Percentiles rank a stretch among this genome's conserved stretches.
phyloP scores from a whole-genome alignment of 2,888 invertebrate genomes.

The Clepsis dumicolana region DNA sequence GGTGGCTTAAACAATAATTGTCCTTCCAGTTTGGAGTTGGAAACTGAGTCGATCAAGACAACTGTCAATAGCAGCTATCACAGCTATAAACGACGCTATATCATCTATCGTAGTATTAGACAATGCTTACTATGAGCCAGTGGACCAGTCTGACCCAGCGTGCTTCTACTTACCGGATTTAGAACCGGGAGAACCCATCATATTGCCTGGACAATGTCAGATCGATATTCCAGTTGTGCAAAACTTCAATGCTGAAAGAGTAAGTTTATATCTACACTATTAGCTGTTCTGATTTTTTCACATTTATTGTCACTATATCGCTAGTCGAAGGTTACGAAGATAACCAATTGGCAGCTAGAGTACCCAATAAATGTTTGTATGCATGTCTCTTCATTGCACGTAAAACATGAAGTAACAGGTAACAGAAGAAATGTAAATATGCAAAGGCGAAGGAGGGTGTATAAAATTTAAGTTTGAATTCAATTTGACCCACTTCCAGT shows the following conservation, averaged over 20 bases:
- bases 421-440: too few species aligned
- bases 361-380: too few species aligned
- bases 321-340: too few species aligned
- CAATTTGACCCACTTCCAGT: too few species aligned
- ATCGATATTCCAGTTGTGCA: constrained; percentile 58
- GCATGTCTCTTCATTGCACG: too few species aligned
- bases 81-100: constrained; percentile 59
- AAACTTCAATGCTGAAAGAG: constrained; percentile 62
- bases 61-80: constrained; percentile 51
- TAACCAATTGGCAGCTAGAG: too few species aligned
- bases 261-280: constrained; percentile 57
- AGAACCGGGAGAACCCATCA: constrained; percentile 61
- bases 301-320: too few species aligned
- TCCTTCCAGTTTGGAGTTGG: constrained; percentile 74
- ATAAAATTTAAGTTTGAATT: too few species aligned
- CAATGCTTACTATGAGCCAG: constrained; percentile 62
- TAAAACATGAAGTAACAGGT: too few species aligned
- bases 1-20: not conserved
- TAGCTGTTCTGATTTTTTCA: too few species aligned
- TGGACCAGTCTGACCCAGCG: constrained; percentile 64
- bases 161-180: constrained; percentile 72
- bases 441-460: too few species aligned
- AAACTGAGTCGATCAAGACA: constrained; percentile 67
- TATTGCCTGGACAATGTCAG: constrained; percentile 70
- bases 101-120: constrained; percentile 58